Base-by-base conservation (phyloP, 2,888 invertebrate genomes). In the Rhimphoctona megacephalus region DNA sequence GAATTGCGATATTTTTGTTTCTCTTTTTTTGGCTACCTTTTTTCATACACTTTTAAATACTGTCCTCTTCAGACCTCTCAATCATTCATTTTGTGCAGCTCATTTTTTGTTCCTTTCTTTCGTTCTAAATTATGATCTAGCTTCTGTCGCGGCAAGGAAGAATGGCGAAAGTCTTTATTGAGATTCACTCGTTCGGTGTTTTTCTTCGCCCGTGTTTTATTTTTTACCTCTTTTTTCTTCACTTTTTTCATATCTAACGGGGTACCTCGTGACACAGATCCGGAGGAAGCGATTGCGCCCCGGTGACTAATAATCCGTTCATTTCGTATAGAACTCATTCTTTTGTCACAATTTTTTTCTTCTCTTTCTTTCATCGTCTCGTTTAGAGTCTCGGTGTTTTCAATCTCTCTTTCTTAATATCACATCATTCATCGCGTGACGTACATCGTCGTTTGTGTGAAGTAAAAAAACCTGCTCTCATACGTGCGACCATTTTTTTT, bases 221-320 rank as follows among this genome's bases (percentile, higher is more conserved):
- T 39, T 54, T 64, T 19, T 33, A 5, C 49, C 46, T 43, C 33
- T n/a, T 64, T 1, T 49, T 30, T 57, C 11, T 39, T 49, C 39
- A 46, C 61, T 43, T 69, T 43, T 64, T 76, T 86, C 78, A 22
- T 43, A 81, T 81, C 85, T 77, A 77, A 72, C 46, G 36, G 64
- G 72, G 83, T 76, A 81, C 85, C 80, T 85, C 84, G 86, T 84
- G 85, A 85, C 87, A 88, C 84, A 88, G 86, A 88, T 86, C 83
- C 67, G 80, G 39, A 74, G 36, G 70, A 77, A 82, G 87, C 80
- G 85, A 87, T 84, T 85, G 82, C 88, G 78, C 67, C 61, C 84
- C 81, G 69, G 86, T 87, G 88, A 90, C 90, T 89, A 89, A 90
- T 90, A 90, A 89, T 90, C 85, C 83, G 87, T 91, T 90, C 87